A percentile compares a stretch with the other conserved stretches of the same genome.
phyloP scores from a whole-genome alignment of 2,113 vertebrate genomes.

The Protomyctophum bolini region DNA sequence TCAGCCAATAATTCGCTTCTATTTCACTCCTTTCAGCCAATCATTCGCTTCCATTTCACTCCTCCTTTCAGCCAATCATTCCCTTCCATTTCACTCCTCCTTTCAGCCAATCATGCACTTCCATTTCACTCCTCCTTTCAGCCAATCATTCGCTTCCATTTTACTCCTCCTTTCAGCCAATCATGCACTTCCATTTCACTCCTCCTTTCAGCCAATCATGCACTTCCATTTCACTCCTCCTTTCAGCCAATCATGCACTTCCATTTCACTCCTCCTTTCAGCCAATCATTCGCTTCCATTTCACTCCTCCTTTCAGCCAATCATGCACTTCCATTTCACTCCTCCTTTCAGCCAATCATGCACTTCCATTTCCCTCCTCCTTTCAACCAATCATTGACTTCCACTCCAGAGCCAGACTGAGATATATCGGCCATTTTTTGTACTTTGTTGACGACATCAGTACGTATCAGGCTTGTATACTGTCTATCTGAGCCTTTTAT shows the following conservation, averaged over 20 bases:
- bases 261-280: slow-evolving; percentile 1
- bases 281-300: neutral
- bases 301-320: too few species aligned
- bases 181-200: slow-evolving; percentile 8
- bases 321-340: slow-evolving; percentile 8
- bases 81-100: slow-evolving; percentile 15
- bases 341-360: slow-evolving; percentile 30
- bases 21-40: too few species aligned
- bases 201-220: slow-evolving; percentile 30
- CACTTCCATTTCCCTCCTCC: slow-evolving; percentile 16
- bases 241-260: too few species aligned
- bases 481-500: too few species aligned
- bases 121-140: slow-evolving; percentile 1
- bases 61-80: slow-evolving; percentile 30
- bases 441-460: too few species aligned
- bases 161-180: too few species aligned
- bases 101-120: too few species aligned
- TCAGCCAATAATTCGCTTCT: neutral
- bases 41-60: slow-evolving; percentile 4
- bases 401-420: too few species aligned
- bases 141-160: neutral
- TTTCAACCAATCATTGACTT: too few species aligned
- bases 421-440: too few species aligned
- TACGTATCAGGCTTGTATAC: too few species aligned
- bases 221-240: slow-evolving; percentile 16